Conservation (phyloP, 2,888 invertebrate species). For the Nipponacmea schrenckii region DNA sequence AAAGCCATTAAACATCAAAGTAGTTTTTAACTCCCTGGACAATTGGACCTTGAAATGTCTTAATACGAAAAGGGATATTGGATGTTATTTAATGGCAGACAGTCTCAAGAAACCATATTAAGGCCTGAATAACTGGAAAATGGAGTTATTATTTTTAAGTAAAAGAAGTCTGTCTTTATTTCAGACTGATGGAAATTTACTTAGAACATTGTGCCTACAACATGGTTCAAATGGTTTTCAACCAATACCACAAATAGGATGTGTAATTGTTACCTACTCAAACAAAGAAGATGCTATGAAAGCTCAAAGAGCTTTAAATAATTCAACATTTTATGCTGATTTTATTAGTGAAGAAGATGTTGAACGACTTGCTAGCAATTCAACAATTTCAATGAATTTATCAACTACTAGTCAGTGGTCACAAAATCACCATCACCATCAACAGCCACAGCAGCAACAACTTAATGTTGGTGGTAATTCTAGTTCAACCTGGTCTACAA, state of each 20-base stretch:
- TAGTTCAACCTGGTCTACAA: constrained; percentile 27
- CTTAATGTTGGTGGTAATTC: constrained; percentile 21
- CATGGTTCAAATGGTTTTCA: constrained; percentile 96
- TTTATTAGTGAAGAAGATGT: constrained; percentile 92
- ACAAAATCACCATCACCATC: constrained; percentile 30
- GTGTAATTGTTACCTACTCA: constrained; percentile 93
- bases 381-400: constrained; percentile 19
- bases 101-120: no score
- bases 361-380: constrained; percentile 74
- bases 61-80: no score
- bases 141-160: no score
- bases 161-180: constrained; percentile 27
- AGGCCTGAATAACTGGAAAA: no score
- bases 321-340: constrained; percentile 95
- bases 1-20: no score
- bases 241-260: constrained; percentile 87
- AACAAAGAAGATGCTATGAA: constrained; percentile 93
- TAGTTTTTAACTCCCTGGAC: no score
- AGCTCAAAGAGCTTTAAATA: constrained; percentile 95
- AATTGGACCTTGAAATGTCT: no score
- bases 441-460: constrained; percentile 73
- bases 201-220: constrained; percentile 95
- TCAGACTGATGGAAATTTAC: constrained; percentile 93
- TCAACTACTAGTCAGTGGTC: constrained; percentile 48
- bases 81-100: no score